These are phyloP conservation scores for Epinotia brunnichana DNA, from an alignment of 2,888 invertebrate genomes.

Conservation along the genomic window DNA sequence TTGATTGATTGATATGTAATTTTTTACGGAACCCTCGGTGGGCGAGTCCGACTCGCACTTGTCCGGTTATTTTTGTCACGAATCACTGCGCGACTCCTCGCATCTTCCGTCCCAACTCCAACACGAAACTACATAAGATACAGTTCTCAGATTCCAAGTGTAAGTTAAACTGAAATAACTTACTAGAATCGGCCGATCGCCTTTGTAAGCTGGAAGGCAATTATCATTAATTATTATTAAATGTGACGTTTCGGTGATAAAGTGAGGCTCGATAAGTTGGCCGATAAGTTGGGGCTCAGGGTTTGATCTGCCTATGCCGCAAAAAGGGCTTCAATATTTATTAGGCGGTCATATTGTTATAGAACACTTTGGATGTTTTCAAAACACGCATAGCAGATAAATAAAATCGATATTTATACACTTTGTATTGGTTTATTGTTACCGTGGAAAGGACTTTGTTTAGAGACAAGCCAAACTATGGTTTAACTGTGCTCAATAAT, in stretches of 20 bases:
- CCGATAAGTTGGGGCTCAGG: slow-evolving; percentile 82
- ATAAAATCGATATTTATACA: too few relatives aligned
- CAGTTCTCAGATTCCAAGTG: slow-evolving; percentile 81
- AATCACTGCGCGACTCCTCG: slow-evolving; percentile 51
- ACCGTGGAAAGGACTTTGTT: too few relatives aligned
- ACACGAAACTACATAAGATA: slow-evolving; percentile 78
- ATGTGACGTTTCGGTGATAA: slow-evolving; percentile 80
- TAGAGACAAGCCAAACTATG: too few relatives aligned
- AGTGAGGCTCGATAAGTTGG: slow-evolving; percentile 81
- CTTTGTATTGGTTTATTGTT: too few relatives aligned
- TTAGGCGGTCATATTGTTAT: not conserved
- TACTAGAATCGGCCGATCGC: slow-evolving; percentile 82
- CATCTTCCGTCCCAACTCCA: slow-evolving; percentile 52
- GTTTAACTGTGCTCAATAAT: too few relatives aligned
- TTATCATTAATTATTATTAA: slow-evolving; percentile 85
- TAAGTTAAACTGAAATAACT: slow-evolving; percentile 83
- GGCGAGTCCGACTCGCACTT: too few relatives aligned
- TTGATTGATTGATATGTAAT: too few relatives aligned
- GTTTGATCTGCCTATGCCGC: slow-evolving; percentile 21
- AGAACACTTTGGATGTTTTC: not conserved
- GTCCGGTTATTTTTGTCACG: not conserved
- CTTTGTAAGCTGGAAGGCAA: slow-evolving; percentile 82
- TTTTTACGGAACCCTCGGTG: too few relatives aligned
- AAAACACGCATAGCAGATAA: too few relatives aligned
- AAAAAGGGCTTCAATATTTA: slow-evolving; percentile 4